A percentile compares a stretch with the other conserved stretches of the same genome.
phyloP scores from a whole-genome alignment of 2,888 invertebrate genomes.

The Callosobruchus maculatus region DNA sequence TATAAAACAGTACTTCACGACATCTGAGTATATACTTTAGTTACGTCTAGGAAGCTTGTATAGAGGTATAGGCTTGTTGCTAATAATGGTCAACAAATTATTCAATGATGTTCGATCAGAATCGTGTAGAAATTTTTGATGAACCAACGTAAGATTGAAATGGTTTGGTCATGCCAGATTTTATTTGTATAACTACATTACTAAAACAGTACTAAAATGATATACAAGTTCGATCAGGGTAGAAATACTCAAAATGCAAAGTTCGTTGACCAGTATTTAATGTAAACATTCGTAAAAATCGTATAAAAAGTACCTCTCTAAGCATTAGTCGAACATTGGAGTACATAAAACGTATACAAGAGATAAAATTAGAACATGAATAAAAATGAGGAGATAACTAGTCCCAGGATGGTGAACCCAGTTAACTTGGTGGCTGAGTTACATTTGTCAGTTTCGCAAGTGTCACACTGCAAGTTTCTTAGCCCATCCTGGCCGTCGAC shows the following conservation, averaged over 20 bases:
- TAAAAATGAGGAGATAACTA: slow-evolving; percentile 34
- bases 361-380: slow-evolving; percentile 34
- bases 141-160: too few species aligned
- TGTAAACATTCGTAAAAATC: neutral
- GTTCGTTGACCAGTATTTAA: neutral
- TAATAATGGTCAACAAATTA: neutral
- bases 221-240: neutral
- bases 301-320: neutral
- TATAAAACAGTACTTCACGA: too few species aligned
- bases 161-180: too few species aligned
- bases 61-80: neutral
- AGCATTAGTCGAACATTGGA: neutral
- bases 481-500: slow-evolving; percentile 23
- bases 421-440: slow-evolving; percentile 35
- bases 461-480: slow-evolving; percentile 32
- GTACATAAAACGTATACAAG: neutral
- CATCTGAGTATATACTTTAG: too few species aligned
- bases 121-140: too few species aligned
- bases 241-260: neutral
- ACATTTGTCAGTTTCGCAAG: slow-evolving; percentile 41
- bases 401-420: slow-evolving; percentile 30
- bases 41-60: neutral
- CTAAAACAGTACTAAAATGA: too few species aligned
- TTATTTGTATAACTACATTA: too few species aligned
- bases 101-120: too few species aligned